Base-by-base conservation (phyloP, 2,113 vertebrate species). In the Cyprinus carpio region DNA sequence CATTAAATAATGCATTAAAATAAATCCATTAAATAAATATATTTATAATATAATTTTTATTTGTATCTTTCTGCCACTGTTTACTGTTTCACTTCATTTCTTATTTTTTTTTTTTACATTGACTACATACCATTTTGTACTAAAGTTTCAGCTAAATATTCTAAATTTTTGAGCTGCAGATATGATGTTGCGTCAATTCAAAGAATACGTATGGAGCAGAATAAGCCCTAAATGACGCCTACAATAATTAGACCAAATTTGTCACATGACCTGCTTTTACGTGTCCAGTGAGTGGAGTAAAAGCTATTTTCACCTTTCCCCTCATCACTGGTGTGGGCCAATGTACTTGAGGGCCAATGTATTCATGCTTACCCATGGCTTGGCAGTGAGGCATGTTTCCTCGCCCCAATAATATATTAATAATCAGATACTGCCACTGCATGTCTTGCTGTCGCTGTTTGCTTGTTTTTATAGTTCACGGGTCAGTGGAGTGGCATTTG, bases 401-500 rank as follows among this genome's bases (percentile, higher is more conserved):
- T 81, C n/a, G 77, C 69, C 82, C 15, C 77, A 86, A 80, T 84
- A 86, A 82, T 84, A 80, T 88, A 82, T 88, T 86, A 88, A 88
- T 86, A 88, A 86, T 76, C 76, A 86, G 82, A 85, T 79, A 51
- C 84, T 71, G 75, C 89, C 88, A 88, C 90, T 89, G 90, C 90
- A 91, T 91, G 89, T 93, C 90, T 91, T 90, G 87, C 88, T 92
- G 92, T 91, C 85, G 86, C 85, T 89, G 86, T 91, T 93, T 91
- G 90, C 90, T 82, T 89, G 87, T 90, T 92, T 93, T 93, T 89
- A 93, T 92, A 90, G 92, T 93, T 92, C 88, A 92, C 88, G 88
- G 91, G 92, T 93, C 93, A 93, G 90, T 91, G 90, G 89, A 90
- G 89, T 90, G 90, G 87, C 92, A 92, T 93, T 93, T 91, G 92